Evolutionary conservation across 2,113 vertebrate genomes (phyloP), one percentile per base, ranked within the genome.

Genomic region (Silurus glanis): DNA sequence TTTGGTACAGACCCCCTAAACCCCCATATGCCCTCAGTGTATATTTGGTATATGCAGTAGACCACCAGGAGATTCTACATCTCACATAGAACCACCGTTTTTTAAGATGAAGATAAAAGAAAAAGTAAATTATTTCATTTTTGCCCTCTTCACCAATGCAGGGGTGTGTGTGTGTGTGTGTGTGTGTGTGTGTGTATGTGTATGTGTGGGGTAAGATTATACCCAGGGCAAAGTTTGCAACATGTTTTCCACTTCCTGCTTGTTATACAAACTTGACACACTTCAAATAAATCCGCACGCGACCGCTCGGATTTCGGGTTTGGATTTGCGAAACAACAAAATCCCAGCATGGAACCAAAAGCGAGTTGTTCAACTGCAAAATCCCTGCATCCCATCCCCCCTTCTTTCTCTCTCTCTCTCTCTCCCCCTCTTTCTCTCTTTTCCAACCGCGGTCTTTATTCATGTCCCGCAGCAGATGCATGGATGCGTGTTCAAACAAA

Each of bases 401-500:
- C 75, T 53, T 37, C 37, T 37, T 37, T 37, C 21, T 49, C 9
- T 37, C 28, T 69, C 67, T 69, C 28, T 17, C 71, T 13, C 64
- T 14, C 64, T 12, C 71, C 55, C 83, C 86, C 87, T 82, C 82
- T 79, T 87, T 86, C 87, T 81, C 21, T 55, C 61, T 37, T 28
- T 51, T n/a, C 83, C 53, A 83, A 14, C 14, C 55, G 56, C 78
- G 17, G 1, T 87, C 82, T 19, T 79, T 80, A 90, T 91, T 92
- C 87, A 88, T 58, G 89, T 88, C 89, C 88, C 83, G 79, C 58
- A 83, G 85, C 85, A 89, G 89, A 91, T 87, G 88, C 83, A 84
- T 61, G 75, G 62, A 82, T 85, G 83, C 83, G 56, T 83, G 85
- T 88, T 88, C 53, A 79, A 80, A 86, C 76, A 67, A 84, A 37